Percentiles rank a stretch among this genome's conserved stretches.
Evolutionary conservation across 2,888 invertebrate species (phyloP).

Genomic region (Drosophila dives): DNA sequence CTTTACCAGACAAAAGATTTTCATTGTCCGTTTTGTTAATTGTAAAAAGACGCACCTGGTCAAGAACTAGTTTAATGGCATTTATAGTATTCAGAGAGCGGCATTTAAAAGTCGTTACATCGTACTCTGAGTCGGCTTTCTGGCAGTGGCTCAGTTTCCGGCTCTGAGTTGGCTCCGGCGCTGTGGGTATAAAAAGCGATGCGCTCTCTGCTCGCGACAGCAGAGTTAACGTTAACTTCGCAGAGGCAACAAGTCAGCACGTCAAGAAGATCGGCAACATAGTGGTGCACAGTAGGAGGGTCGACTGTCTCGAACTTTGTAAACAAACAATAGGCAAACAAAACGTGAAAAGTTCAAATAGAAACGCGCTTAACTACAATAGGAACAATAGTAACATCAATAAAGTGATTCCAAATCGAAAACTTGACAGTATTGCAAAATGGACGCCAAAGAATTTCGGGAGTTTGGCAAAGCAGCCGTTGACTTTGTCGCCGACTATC

Average conservation of each 20-base stretch:
- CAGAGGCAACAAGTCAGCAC: constrained; percentile 20
- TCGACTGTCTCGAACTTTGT: constrained; percentile 34
- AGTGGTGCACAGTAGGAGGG: constrained; percentile 5
- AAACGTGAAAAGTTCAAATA: constrained; percentile 69
- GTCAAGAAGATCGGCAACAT: constrained; percentile 7
- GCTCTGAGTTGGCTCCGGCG: constrained; percentile 10
- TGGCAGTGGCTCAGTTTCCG: neutral
- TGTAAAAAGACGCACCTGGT: constrained; percentile 22
- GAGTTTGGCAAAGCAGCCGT: constrained; percentile 95
- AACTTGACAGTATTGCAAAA: constrained; percentile 76
- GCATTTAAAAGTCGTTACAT: constrained; percentile 22
- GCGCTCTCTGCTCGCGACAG: constrained; percentile 11
- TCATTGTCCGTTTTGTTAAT: constrained; percentile 2
- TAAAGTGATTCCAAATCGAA: constrained; percentile 5
- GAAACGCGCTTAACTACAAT: constrained; percentile 44
- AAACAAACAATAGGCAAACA: constrained; percentile 58
- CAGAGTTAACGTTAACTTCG: constrained; percentile 39
- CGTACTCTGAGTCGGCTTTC: neutral
- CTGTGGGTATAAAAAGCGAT: constrained; percentile 41
- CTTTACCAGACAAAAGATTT: neutral
- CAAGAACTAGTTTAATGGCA: constrained; percentile 15
- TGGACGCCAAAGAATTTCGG: constrained; percentile 92
- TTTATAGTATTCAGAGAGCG: constrained; percentile 1
- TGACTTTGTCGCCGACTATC: constrained; percentile 95
- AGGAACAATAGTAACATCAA: constrained; percentile 4